A percentile compares a stretch with the other conserved stretches of the same genome.
These are phyloP conservation scores for Ispidina picta DNA, from an alignment of 2,797 vertebrate species.

Conservation along the genomic window DNA sequence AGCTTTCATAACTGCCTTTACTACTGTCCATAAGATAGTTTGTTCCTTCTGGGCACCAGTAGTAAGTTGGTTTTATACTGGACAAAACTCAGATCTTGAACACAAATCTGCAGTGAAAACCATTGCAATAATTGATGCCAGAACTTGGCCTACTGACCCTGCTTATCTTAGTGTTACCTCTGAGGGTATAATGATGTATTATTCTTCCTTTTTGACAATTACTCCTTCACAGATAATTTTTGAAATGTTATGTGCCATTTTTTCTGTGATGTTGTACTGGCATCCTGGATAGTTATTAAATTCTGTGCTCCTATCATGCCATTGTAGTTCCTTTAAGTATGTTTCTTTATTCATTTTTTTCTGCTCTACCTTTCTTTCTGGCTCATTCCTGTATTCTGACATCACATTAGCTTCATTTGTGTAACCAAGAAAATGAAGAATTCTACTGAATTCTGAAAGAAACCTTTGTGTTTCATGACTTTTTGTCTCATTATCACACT, in stretches of 20 bases:
- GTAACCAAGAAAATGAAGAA: constrained; percentile 44
- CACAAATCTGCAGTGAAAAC: constrained; percentile 9
- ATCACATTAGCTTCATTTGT: constrained; percentile 46
- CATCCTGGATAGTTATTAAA: constrained; percentile 57
- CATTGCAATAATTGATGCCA: constrained; percentile 4
- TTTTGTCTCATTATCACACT: background rate
- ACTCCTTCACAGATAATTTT: constrained; percentile 51
- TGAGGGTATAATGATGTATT: constrained; percentile 7
- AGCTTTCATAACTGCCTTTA: background rate
- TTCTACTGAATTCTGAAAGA: constrained; percentile 36
- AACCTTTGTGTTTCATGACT: constrained; percentile 33
- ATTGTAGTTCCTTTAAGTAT: constrained; percentile 35
- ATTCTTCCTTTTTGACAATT: constrained; percentile 47
- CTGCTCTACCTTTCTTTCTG: constrained; percentile 25
- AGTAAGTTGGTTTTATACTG: constrained; percentile 2
- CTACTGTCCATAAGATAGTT: background rate
- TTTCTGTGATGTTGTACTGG: constrained; percentile 21
- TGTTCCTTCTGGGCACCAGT: background rate
- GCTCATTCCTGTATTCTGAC: constrained; percentile 8
- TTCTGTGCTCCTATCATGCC: constrained; percentile 3
- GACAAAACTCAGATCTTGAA: background rate
- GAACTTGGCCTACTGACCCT: constrained; percentile 40
- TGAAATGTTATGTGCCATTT: constrained; percentile 12
- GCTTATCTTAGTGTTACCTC: constrained; percentile 46
- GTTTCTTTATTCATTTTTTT: constrained; percentile 40